Percentiles rank a stretch among this genome's conserved stretches.
phyloP scores from a whole-genome alignment of 1,140 invertebrate species.

The Macrotrachela quadricornifera region DNA sequence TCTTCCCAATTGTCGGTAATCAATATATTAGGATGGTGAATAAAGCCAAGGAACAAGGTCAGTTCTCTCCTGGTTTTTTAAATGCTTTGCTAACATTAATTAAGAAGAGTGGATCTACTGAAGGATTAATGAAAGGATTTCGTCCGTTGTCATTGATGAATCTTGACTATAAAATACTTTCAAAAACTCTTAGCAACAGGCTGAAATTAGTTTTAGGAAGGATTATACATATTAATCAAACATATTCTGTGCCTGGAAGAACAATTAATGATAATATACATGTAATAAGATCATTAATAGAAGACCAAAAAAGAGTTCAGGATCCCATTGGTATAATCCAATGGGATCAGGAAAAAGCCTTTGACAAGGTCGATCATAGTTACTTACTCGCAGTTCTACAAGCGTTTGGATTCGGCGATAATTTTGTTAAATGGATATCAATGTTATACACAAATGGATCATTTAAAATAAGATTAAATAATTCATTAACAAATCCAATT shows the following conservation, averaged over 20 bases:
- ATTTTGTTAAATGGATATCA: conserved; percentile 6
- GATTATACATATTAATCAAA: background rate
- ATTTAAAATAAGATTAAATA: no score
- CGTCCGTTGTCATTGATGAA: no score
- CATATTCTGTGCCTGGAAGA: background rate
- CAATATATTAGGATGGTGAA: no score
- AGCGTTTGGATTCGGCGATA: background rate
- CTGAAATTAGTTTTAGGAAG: background rate
- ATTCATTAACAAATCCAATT: no score
- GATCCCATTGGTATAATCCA: background rate
- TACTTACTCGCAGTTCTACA: conserved; percentile 1
- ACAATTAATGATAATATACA: conserved; percentile 8
- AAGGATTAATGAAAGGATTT: no score
- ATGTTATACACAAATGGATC: background rate
- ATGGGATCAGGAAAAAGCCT: conserved; percentile 11
- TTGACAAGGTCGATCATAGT: conserved; percentile 4
- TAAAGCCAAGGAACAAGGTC: background rate
- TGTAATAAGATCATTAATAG: conserved; percentile 1
- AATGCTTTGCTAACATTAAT: no score
- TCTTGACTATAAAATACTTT: no score
- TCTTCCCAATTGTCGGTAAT: no score
- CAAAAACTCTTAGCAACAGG: background rate
- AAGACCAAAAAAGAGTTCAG: background rate
- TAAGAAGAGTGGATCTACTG: no score
- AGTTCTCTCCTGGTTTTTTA: no score